Evolutionary conservation across 2,888 invertebrate species (phyloP).

Genomic region (Drosophila lacicola): DNA sequence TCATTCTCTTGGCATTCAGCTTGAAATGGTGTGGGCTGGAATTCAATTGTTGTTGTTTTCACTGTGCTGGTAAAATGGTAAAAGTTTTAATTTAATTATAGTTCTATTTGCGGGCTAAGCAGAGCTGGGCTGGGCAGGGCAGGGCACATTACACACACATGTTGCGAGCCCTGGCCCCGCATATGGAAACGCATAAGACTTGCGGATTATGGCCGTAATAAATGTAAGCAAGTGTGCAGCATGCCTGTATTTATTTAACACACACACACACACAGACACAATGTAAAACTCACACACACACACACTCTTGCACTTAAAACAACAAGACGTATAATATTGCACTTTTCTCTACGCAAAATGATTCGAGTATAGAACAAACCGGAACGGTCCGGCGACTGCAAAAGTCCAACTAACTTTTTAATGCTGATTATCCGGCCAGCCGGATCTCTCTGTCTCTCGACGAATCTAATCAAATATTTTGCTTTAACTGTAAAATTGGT

Average conservation of each 20-base stretch:
- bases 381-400: constrained; percentile 10
- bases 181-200: constrained; percentile 60
- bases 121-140: not conserved
- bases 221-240: constrained; percentile 59
- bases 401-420: constrained; percentile 57
- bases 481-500: constrained; percentile 37
- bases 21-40: constrained; percentile 49
- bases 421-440: constrained; percentile 70
- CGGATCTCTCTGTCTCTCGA: constrained; percentile 33
- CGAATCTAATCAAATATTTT: constrained; percentile 67
- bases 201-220: constrained; percentile 70
- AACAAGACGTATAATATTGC: constrained; percentile 58
- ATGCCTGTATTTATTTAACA: constrained; percentile 58
- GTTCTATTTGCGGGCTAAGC: constrained; percentile 57
- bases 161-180: constrained; percentile 6
- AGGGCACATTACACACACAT: constrained; percentile 45
- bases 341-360: constrained; percentile 43
- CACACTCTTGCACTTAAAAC: constrained; percentile 34
- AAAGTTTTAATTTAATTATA: constrained; percentile 80
- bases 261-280: not conserved
- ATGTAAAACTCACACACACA: constrained; percentile 1
- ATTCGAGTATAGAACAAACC: constrained; percentile 29
- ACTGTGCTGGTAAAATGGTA: constrained; percentile 42
- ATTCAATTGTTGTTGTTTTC: constrained; percentile 39
- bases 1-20: constrained; percentile 40